A percentile compares a stretch with the other conserved stretches of the same genome.
Evolutionary conservation across 2,113 vertebrate genomes (phyloP).

Genomic region (Coptodon bakossiorum): DNA sequence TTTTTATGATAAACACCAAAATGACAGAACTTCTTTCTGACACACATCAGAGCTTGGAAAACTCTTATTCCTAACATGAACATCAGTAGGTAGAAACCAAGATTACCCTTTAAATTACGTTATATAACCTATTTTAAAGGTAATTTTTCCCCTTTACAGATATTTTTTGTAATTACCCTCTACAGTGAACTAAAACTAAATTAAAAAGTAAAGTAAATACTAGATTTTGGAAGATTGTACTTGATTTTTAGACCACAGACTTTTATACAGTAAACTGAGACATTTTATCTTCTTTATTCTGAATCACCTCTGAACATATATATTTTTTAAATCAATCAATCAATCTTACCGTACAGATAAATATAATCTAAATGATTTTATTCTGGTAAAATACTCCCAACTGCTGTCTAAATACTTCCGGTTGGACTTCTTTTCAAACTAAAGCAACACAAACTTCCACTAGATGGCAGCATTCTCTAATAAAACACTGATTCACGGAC

Average conservation of each 20-base stretch:
- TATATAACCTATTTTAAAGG: neutral
- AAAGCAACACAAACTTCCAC: neutral
- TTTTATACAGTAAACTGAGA: neutral
- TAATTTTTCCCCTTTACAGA: neutral
- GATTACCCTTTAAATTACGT: neutral
- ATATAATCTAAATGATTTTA: neutral
- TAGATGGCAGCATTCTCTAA: neutral
- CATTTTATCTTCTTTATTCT: neutral
- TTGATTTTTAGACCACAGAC: neutral
- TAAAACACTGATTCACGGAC: neutral
- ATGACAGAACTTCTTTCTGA: neutral
- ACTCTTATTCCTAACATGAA: neutral
- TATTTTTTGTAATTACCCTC: neutral
- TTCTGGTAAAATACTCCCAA: neutral
- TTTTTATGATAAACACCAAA: neutral
- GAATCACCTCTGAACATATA: neutral
- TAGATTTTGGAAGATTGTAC: neutral
- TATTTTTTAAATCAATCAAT: neutral
- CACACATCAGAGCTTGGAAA: neutral
- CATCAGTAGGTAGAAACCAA: fast-evolving
- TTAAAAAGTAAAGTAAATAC: neutral
- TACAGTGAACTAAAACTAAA: neutral
- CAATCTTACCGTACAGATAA: neutral
- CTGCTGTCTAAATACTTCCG: neutral
- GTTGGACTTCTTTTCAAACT: neutral